Base-by-base conservation (phyloP, 2,888 invertebrate genomes). In the Alentia gelatinosa region DNA sequence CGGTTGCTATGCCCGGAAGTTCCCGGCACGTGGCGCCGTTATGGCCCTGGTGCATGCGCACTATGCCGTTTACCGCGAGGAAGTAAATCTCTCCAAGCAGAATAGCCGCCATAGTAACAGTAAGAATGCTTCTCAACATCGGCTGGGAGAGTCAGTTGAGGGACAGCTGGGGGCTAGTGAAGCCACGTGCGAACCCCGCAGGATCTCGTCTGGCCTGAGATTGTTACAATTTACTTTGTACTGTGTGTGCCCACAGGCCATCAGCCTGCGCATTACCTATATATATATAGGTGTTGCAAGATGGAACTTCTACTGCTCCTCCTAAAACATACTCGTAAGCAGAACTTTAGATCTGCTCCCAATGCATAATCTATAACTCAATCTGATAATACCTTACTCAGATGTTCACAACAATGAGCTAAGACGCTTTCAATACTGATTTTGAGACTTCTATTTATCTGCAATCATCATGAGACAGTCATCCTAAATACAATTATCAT, bases 161-260 rank as follows among this genome's bases (percentile, higher is more conserved):
- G 79, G 37, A 15, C 39, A 79, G 19, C 37, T 79, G 37, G 23
- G 9, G 79, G 79, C 12, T 12, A 68, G 26, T 12, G 23, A 30
- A n/a, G 79, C 37, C 79, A 79, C 79, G 79, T 79, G 79, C 37
- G 23, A 3, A 26, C 79, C n/a, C 39, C 37, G 37, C 79, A 39
- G 79, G 79, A 79, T 79, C 79, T 74, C 79, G 79, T 79, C 79
- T 79, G 79, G 23, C 5, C 26, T 23, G 39, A 79, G 37, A 79
- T 79, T 79, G 79, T 79, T 79, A 39, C 79, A 79, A 79, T 79
- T 79, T 79, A 79, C 79, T 39, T 79, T 79, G 79, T 79, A 23
- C 15, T 33, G n/a, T 74, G 33, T 74, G 47, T 12, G 26, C 26
- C 56, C 56, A 56, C 56, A 56, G 56, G 56, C 56, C 19, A 56